A percentile compares a stretch with the other conserved stretches of the same genome.
phyloP scores from a whole-genome alignment of 2,113 vertebrate genomes.

The Cavia aperea region DNA sequence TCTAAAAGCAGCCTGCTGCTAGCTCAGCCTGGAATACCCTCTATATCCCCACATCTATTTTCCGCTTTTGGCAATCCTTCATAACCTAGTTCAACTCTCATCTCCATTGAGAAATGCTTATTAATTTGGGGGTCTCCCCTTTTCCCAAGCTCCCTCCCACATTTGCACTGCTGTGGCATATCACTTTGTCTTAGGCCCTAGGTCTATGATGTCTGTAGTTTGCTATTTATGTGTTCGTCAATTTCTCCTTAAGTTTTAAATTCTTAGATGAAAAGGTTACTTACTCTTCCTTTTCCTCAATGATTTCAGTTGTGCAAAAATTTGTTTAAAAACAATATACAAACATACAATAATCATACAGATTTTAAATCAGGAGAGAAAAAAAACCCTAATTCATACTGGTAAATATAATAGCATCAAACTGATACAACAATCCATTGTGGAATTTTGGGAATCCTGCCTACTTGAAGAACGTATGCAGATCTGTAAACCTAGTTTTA shows the following conservation, averaged over 20 bases:
- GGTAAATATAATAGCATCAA: slow-evolving; percentile 1
- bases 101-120: slow-evolving; percentile 40
- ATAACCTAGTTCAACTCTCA: slow-evolving; percentile 50
- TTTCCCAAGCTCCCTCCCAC: not conserved
- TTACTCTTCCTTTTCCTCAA: not conserved
- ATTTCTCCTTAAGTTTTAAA: not conserved
- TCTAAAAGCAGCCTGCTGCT: slow-evolving; percentile 32
- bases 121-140: not conserved
- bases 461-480: not conserved
- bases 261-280: not conserved
- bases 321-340: slow-evolving; percentile 32
- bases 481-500: not conserved
- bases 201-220: not conserved
- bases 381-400: not conserved
- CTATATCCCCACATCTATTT: slow-evolving; percentile 32
- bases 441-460: slow-evolving; percentile 10
- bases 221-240: not conserved
- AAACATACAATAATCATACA: slow-evolving; percentile 34
- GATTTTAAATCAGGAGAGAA: slow-evolving; percentile 19
- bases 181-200: not conserved
- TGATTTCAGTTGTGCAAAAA: slow-evolving; percentile 18
- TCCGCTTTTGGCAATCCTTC: slow-evolving; percentile 39
- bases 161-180: not conserved
- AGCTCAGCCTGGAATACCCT: slow-evolving; percentile 27
- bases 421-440: not conserved